These are phyloP conservation scores for Pogonocichla stellata DNA, from an alignment of 2,113 vertebrate genomes.

Conservation along the genomic window DNA sequence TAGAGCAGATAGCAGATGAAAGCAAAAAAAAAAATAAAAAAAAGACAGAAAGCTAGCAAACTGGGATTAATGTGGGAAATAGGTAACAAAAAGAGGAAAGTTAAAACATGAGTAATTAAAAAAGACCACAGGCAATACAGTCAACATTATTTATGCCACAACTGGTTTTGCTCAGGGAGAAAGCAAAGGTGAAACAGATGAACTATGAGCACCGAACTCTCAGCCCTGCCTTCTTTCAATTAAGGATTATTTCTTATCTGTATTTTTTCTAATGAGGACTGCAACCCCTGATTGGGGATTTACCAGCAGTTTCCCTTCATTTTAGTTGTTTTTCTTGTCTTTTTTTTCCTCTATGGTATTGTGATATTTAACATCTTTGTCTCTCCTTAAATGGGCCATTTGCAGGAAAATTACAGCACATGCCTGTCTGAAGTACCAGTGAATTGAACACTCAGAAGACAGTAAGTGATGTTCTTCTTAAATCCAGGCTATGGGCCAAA, in stretches of 20 bases:
- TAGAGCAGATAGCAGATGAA: not conserved
- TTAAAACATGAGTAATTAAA: not conserved
- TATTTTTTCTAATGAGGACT: not conserved
- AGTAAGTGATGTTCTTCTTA: not conserved
- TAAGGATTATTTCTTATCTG: not conserved
- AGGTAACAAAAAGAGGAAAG: not conserved
- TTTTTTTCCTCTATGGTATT: not conserved
- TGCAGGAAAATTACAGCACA: not conserved
- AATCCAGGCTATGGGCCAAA: not conserved
- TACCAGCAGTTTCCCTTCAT: not conserved
- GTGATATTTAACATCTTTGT: not conserved
- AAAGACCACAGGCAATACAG: not conserved
- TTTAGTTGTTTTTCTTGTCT: not conserved
- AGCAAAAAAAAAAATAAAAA: not conserved
- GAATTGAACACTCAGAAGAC: not conserved
- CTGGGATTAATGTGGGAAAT: not conserved
- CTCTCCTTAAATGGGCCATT: not conserved
- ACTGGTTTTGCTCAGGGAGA: not conserved
- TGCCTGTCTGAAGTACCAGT: not conserved
- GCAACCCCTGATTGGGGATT: not conserved
- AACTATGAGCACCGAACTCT: not conserved
- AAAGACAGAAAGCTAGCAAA: not conserved
- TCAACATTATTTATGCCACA: rapidly evolving
- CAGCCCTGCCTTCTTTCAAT: not conserved
- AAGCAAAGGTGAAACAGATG: not conserved